Evolutionary conservation across 2,797 vertebrate genomes (phyloP), one percentile per base, ranked within the genome.

Genomic region (Sebastes ruberrimus): DNA sequence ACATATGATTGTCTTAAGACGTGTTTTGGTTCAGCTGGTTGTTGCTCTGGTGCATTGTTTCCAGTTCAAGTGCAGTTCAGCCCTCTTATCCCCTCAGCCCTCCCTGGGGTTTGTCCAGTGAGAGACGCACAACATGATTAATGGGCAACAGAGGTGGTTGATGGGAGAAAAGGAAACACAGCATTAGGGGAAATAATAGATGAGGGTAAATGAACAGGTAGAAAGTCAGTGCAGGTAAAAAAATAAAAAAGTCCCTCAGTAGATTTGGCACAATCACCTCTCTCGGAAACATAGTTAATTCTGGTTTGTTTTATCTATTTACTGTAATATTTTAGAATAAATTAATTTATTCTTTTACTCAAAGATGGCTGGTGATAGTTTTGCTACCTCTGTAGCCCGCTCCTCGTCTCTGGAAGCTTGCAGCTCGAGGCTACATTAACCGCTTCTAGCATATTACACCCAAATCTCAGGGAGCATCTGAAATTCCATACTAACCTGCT

Each of bases 61-160:
- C 86, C 87, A 92, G 91, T 93, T 93, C 92, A 94, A 84, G 80
- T 81, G 83, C 87, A 90, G 90, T 93, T 93, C 91, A 92, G 89
- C 81, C 75, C 81, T 75, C 80, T 76, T 82, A 86, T 91, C 87
- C 85, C 81, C 81, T 69, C 67, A 72, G 84, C 69, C 20, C 59
- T 86, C 84, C 71, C 82, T 11, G 56, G 71, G 71, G 89, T 89
- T 73, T 42, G 74, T 86, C 83, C 77, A 60, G 82, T 71, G 74
- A 90, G 33, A 82, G 80, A 89, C 10, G 11, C 65, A 71, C 74
- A 76, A 68, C 86, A 76, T 90, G 79, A 93, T 89, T 90, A 89
- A 92, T 86, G 78, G 67, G 38, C 61, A 57, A 70, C 56, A 74
- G 71, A 83, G 75, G 63, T 84, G 78, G 84, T 59, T 82, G 84